Base-by-base conservation (phyloP, 2,888 invertebrate genomes). In the Oscheius sp. region DNA sequence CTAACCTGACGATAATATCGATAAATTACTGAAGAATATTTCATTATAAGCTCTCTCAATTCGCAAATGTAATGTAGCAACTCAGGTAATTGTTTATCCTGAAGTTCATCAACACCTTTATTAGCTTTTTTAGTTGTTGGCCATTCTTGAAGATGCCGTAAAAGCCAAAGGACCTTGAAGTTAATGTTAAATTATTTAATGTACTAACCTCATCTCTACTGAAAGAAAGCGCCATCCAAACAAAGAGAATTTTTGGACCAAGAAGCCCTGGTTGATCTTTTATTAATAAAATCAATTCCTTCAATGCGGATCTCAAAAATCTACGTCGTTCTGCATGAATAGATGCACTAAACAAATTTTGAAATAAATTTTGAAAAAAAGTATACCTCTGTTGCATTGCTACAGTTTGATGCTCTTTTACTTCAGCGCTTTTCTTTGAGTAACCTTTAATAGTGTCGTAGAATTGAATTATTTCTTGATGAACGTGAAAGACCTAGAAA, bases 51-150 rank as follows among this genome's bases (percentile, higher is more conserved):
- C 26, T 89, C 90, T 82, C 97, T 90, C 59, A 99, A 88, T 87
- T 99, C 98, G 87, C 97, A 95, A 92, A 98, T 96, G 86, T 97
- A 95, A 86, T 97, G 98, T 8, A 99, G 88, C 49, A 99, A 88
- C 87, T 99, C 98, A 0, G 98, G 97, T 47, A 99, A 89, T 86
- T 96, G 96, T 65, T 96, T 87, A 81, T 82, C 81, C 24, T 72
- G 73, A 12, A 80, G 64, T 44, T 77, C 77, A 44, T 77, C 77
- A 8, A 50, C 59, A 12, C 59, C 59, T 47, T 54, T 68, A 36
- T 67, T 71, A 22, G 71, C 74, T 49, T 94, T 94, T 17, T 91
- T 91, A 38, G 82, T 78, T 76, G 92, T 91, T 1, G 96, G 96
- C 38, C 94, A 95, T 88, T 96, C 95, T 82, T 95, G 95, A 86